Evolutionary conservation across 2,113 vertebrate genomes (phyloP).

Genomic region (Promerops cafer): DNA sequence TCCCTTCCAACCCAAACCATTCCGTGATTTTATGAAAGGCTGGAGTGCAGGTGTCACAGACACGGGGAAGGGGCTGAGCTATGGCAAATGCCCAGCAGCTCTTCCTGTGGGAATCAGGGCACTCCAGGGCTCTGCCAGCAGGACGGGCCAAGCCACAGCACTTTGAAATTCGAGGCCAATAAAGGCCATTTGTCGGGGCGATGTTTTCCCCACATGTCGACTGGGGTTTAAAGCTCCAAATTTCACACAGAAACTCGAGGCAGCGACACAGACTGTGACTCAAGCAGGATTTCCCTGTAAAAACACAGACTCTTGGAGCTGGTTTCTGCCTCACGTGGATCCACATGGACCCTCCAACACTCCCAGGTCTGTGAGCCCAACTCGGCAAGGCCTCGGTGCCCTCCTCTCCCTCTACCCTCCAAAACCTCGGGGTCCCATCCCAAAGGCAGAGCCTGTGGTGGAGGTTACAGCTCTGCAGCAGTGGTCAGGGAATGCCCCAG

Average conservation of each 20-base stretch:
- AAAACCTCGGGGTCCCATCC: fast-evolving
- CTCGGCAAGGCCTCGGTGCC: fast-evolving
- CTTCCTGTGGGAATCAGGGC: not conserved
- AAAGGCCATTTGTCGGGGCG: not conserved
- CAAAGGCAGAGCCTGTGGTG: not conserved
- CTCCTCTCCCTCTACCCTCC: not conserved
- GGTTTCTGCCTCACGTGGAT: fast-evolving
- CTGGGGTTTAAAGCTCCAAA: not conserved
- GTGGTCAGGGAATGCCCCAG: not conserved
- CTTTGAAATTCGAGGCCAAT: conserved; percentile 13
- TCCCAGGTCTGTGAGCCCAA: fast-evolving
- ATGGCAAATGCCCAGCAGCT: not conserved
- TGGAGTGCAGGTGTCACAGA: not conserved
- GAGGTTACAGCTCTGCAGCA: not conserved
- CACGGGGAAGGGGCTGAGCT: not conserved
- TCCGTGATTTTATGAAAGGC: not conserved
- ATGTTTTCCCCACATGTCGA: not conserved
- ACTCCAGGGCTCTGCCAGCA: not conserved
- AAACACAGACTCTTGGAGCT: not conserved
- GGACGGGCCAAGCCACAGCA: not conserved
- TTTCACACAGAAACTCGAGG: not conserved
- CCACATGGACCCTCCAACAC: not conserved
- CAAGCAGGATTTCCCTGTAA: not conserved
- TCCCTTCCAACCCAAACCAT: not conserved
- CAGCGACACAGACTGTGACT: fast-evolving